phyloP scores from a whole-genome alignment of 2,797 vertebrate species.

The Botia kubotai region DNA sequence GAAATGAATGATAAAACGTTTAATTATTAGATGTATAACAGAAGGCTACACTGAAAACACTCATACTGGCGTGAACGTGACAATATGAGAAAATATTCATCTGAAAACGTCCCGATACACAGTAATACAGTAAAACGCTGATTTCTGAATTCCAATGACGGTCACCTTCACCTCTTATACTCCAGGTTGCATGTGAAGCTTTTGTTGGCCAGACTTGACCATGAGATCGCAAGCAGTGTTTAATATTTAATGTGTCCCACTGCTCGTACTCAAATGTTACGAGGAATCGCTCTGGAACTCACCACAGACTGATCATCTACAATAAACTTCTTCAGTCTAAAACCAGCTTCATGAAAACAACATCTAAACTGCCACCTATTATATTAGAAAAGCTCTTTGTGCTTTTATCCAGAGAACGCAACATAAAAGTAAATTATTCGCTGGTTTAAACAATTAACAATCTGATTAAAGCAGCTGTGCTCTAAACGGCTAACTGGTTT shows the following conservation, averaged over 20 bases:
- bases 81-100: not conserved
- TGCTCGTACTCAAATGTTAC: conserved; percentile 81
- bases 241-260: conserved; percentile 86
- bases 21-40: not conserved
- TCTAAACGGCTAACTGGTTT: conserved; percentile 6
- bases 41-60: not conserved
- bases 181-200: conserved; percentile 78
- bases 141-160: conserved; percentile 60
- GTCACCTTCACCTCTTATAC: conserved; percentile 72
- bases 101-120: conserved; percentile 19
- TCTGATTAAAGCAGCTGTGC: not conserved
- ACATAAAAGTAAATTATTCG: not conserved
- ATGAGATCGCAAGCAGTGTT: conserved; percentile 81
- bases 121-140: conserved; percentile 39
- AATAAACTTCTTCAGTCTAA: conserved; percentile 75
- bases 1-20: not conserved
- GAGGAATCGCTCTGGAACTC: conserved; percentile 83
- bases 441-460: not conserved
- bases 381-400: not conserved
- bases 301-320: conserved; percentile 58
- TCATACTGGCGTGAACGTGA: not conserved
- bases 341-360: conserved; percentile 66
- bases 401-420: not conserved
- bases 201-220: conserved; percentile 73
- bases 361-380: not conserved